Evolutionary conservation across 2,113 vertebrate species (phyloP).

Genomic region (Grallaria varia): DNA sequence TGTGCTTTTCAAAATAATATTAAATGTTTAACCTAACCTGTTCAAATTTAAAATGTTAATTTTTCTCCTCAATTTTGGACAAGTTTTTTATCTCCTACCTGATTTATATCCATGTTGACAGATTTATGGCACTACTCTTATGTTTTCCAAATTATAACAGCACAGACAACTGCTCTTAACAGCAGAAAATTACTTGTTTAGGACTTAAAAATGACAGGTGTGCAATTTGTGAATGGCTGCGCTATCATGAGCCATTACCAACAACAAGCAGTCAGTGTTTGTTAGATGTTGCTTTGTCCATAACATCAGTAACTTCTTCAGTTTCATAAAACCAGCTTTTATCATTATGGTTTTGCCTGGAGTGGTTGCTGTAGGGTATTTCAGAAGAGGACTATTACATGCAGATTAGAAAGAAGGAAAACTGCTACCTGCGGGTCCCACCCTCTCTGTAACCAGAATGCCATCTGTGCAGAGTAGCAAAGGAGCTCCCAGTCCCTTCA

Average conservation of each 20-base stretch:
- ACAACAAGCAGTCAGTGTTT: not conserved
- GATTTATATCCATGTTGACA: not conserved
- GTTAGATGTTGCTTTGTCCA: not conserved
- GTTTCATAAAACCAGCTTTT: not conserved
- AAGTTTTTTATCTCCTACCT: not conserved
- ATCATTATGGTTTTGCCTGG: not conserved
- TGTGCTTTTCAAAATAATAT: not conserved
- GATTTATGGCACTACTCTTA: not conserved
- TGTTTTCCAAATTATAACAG: not conserved
- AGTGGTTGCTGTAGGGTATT: not conserved
- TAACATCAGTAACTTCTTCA: not conserved
- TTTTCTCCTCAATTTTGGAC: not conserved
- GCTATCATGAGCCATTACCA: not conserved
- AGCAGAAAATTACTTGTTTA: not conserved
- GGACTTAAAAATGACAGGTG: not conserved
- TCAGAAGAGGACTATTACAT: not conserved
- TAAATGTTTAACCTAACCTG: not conserved
- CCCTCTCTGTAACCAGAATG: not conserved
- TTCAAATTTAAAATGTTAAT: not conserved
- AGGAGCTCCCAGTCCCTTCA: not conserved
- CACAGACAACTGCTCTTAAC: not conserved
- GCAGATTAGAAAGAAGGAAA: not conserved
- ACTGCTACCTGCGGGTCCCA: not conserved
- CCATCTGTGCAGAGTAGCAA: not conserved
- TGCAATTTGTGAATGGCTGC: not conserved